These are phyloP conservation scores for Anas capensis DNA, from an alignment of 2,797 vertebrate species.

Conservation along the genomic window DNA sequence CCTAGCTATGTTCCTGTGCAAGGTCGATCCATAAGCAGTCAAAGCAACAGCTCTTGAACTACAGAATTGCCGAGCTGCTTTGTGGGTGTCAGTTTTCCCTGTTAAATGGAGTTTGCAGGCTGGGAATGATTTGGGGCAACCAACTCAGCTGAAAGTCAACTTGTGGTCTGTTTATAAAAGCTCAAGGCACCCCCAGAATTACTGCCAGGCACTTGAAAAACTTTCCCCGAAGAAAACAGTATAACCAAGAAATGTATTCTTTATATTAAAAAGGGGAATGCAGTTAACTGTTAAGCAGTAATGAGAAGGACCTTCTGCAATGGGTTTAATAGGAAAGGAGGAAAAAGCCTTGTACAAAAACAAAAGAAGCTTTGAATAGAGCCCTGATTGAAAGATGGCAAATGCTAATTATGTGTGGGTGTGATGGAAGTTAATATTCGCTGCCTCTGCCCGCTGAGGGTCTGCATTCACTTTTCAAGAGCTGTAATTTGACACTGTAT, in stretches of 20 bases:
- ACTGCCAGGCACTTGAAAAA: slow-evolving; percentile 1
- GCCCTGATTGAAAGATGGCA: slow-evolving; percentile 12
- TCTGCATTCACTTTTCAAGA: slow-evolving; percentile 15
- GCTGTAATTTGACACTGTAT: slow-evolving; percentile 14
- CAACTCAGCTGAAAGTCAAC: not conserved
- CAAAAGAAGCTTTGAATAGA: slow-evolving; percentile 26
- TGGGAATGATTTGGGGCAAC: not conserved
- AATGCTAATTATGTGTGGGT: slow-evolving; percentile 43
- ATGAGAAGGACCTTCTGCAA: not conserved
- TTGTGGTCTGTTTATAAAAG: not conserved
- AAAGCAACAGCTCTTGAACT: not conserved
- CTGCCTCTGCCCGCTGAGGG: not conserved
- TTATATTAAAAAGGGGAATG: not conserved
- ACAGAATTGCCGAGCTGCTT: slow-evolving; percentile 9
- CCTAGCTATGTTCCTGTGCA: not conserved
- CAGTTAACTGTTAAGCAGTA: not conserved
- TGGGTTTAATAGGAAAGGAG: not conserved
- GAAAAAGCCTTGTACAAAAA: not conserved
- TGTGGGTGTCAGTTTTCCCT: slow-evolving; percentile 26
- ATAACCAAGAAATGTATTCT: not conserved
- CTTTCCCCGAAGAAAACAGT: not conserved
- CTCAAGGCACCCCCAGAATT: not conserved
- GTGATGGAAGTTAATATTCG: slow-evolving; percentile 28
- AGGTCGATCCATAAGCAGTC: not conserved
- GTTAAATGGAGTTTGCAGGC: not conserved